Conservation (phyloP, 2,888 invertebrate genomes). For the Sipha maydis region DNA sequence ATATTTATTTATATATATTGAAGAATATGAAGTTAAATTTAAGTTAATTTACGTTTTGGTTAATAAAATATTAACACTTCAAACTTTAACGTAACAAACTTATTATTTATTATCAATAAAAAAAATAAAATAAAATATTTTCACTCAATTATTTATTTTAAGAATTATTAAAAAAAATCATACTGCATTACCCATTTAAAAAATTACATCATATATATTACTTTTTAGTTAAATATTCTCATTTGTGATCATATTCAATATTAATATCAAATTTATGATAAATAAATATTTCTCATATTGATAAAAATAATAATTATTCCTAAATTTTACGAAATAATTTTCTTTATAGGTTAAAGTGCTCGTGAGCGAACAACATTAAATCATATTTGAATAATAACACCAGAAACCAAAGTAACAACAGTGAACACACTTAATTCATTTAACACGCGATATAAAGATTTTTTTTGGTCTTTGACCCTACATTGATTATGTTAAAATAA, state of each 20-base stretch:
- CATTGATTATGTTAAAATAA: constrained; percentile 47
- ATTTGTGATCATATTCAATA: background rate
- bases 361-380: constrained; percentile 47
- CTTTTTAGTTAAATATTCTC: background rate
- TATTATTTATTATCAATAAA: too few species aligned
- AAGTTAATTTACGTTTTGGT: too few species aligned
- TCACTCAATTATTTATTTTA: too few species aligned
- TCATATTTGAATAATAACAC: constrained; percentile 35
- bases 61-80: background rate
- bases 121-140: too few species aligned
- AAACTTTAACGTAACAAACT: too few species aligned
- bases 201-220: too few species aligned
- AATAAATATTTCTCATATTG: background rate
- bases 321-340: background rate
- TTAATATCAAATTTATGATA: background rate
- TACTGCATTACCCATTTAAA: too few species aligned
- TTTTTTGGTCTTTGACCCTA: constrained; percentile 51
- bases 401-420: constrained; percentile 21
- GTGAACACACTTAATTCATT: constrained; percentile 16
- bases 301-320: constrained; percentile 5
- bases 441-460: constrained; percentile 49
- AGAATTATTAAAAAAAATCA: too few species aligned
- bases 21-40: too few species aligned
- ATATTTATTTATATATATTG: too few species aligned
- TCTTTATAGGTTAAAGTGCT: constrained; percentile 34